Base-by-base conservation (phyloP, 2,113 vertebrate genomes). In the Seriola quinqueradiata region DNA sequence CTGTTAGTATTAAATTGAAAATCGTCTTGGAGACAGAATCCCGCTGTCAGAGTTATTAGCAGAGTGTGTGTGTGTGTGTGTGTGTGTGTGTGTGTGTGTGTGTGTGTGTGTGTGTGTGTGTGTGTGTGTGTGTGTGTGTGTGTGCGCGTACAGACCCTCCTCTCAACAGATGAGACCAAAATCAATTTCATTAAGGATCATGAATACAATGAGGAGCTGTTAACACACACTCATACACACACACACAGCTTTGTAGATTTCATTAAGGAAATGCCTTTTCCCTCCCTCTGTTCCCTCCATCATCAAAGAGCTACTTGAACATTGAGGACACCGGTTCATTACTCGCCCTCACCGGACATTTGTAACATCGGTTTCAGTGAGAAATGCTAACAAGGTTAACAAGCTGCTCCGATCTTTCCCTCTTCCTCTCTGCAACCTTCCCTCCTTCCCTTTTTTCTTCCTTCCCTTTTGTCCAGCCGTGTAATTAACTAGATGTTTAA, bases 401-500 rank as follows among this genome's bases (percentile, higher is more conserved):
- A 67, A 81, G 81, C 84, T 46, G 68, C 75, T 82, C 64, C 67
- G 36, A 23, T 79, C 5, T 5, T 55, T 38, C 36, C 58, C 67
- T 66, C 34, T 34, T 23, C 17, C 40, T 67, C 57, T 58, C 66
- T 52, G 65, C 48, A 25, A 77, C 74, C 74, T 67, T 85, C 67
- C 46, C 36, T 72, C 70, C 59, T 61, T 65, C 79, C 57, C 61
- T 68, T 42, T 83, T 77, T 34, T 75, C 61, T 21, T 36, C 50
- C 58, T 63, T 78, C 66, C 66, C 19, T 81, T 46, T 88, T 80
- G 59, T 84, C 83, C 66, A 70, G 70, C 77, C 48, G 8, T 82
- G 73, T 90, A 91, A 92, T 90, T 90, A 90, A 90, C 82, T 86
- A 72, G 72, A 92, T 90, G 87, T 91, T 89, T 88, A 90, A 92